These are phyloP conservation scores for Hirtodrosophila alboralis DNA, from an alignment of 2,888 invertebrate genomes.

Conservation along the genomic window DNA sequence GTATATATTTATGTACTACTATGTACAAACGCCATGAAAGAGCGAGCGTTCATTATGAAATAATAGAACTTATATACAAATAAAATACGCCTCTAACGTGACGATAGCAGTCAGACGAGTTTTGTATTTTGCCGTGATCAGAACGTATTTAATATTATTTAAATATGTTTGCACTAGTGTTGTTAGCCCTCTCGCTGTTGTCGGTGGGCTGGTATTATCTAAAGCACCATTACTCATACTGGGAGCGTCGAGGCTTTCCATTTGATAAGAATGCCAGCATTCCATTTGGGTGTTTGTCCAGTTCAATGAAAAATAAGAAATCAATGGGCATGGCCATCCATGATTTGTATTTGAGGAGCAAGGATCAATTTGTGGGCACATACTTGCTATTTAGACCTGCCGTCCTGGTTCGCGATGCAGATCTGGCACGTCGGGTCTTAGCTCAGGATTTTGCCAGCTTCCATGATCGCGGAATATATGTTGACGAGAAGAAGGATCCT, in stretches of 20 bases:
- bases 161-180: conserved; percentile 30
- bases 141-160: neutral
- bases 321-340: conserved; percentile 87
- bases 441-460: conserved; percentile 88
- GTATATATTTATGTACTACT: neutral
- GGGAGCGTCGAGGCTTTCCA: conserved; percentile 86
- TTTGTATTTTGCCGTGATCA: conserved; percentile 18
- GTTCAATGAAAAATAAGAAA: conserved; percentile 85
- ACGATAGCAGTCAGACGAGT: conserved; percentile 29
- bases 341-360: conserved; percentile 85
- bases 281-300: conserved; percentile 87
- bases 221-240: conserved; percentile 82
- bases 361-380: conserved; percentile 85
- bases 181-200: conserved; percentile 20
- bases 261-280: conserved; percentile 85
- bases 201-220: conserved; percentile 56
- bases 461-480: conserved; percentile 87
- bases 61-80: conserved; percentile 25
- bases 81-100: neutral
- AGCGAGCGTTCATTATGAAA: conserved; percentile 26
- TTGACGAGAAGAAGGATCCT: conserved; percentile 86
- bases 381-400: conserved; percentile 87
- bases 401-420: conserved; percentile 86
- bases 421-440: conserved; percentile 86
- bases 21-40: conserved; percentile 18